Evolutionary conservation across 2,888 invertebrate genomes (phyloP), one percentile per base, ranked within the genome.

Genomic region (Pocota personata): DNA sequence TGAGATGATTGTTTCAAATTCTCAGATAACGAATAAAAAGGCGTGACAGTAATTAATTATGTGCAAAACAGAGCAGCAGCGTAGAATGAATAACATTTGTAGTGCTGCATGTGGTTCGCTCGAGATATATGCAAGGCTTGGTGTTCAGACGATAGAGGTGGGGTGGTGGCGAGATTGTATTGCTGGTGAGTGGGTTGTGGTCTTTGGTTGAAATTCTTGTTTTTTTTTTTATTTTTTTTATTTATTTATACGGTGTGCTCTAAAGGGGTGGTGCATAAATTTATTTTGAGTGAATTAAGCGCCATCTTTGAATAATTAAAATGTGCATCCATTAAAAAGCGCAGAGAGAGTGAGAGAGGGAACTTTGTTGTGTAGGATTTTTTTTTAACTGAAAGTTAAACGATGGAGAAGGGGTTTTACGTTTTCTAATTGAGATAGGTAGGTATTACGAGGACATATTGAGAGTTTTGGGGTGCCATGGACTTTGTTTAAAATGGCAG

Each of bases 31-130:
- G 88, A 87, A 88, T 87, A 89, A 89, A 88, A 89, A 92, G 92
- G 92, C 92, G 92, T 92, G 92, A 92, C 92, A 92, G 92, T 92
- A 92, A 92, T 92, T 92, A 92, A 92, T 92, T 92, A 92, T 91
- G 90, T 90, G 86, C 86, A 86, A 86, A 86, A 82, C 86, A 86
- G 86, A 82, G 82, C 71, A 82, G 82, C 71, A 66, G 67, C 66
- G 78, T 82, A 76, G 67, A 86, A 86, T 86, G 86, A 86, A 82
- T 77, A 86, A 82, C 76, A 82, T 82, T 86, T 86, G 71, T 76
- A 40, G 62, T 82, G 86, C 82, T 82, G 86, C 82, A 86, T 86
- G 82, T 86, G 84, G 80, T 46, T 75, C 60, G 14, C 66, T 12
- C 64, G 78, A 58, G 48, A 79, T 55, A 16, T n/a, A 27, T 46